These are phyloP conservation scores for Perca fluviatilis DNA, from an alignment of 2,113 vertebrate species.

Conservation along the genomic window DNA sequence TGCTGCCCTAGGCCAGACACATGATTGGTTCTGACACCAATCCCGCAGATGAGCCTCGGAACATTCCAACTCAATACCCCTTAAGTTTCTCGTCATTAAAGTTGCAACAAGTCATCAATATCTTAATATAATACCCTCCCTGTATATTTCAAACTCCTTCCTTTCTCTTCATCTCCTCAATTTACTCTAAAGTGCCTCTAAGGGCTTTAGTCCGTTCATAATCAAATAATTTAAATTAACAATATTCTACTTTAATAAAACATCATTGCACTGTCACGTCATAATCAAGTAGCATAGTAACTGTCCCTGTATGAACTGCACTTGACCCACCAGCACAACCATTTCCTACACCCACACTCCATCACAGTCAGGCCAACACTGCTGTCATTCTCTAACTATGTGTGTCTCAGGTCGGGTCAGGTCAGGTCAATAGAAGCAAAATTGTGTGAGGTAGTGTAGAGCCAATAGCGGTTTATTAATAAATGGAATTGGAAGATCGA, in stretches of 20 bases:
- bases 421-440: constrained; percentile 14
- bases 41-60: constrained; percentile 27
- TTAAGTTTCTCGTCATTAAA: constrained; percentile 51
- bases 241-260: constrained; percentile 26
- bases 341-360: not conserved
- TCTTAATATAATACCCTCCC: constrained; percentile 28
- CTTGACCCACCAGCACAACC: constrained; percentile 7
- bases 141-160: constrained; percentile 24
- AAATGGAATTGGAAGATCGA: not conserved
- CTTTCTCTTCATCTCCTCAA: constrained; percentile 9
- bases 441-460: not conserved
- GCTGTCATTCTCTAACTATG: not conserved
- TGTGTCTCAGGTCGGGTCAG: not conserved
- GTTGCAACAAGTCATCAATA: constrained; percentile 54
- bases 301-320: constrained; percentile 21
- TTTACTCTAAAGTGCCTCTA: constrained; percentile 4
- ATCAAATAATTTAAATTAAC: constrained; percentile 29
- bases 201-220: constrained; percentile 14
- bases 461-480: not conserved
- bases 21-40: constrained; percentile 28
- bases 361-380: constrained; percentile 4
- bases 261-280: not conserved
- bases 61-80: constrained; percentile 33
- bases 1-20: constrained; percentile 12
- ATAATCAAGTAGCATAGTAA: not conserved